Base-by-base conservation (phyloP, 2,797 vertebrate species). In the Malacoraja senta region DNA sequence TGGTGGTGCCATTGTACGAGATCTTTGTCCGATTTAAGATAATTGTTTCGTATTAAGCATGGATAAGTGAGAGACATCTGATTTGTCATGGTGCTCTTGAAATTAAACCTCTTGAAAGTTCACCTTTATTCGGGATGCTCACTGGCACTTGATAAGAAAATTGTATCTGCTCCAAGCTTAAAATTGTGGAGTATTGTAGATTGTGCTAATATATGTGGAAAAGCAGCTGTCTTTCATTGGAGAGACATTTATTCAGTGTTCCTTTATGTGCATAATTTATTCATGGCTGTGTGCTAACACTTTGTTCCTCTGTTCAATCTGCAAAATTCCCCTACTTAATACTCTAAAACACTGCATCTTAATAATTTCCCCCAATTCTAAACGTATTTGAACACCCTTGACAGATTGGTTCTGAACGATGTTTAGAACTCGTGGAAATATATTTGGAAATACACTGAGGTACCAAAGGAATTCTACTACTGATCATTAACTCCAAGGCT, bases 261-360 rank as follows among this genome's bases (percentile, higher is more conserved):
- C 84, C 10, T 32, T 68, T 88, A 19, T 88, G 35, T 88, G 84
- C 84, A 88, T 88, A 68, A 88, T 88, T 88, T 88, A 88, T 88
- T 88, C n/a, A 35, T 35, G 84, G 8, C 7, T 24, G 10, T 88
- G 84, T 21, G n/a, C 17, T 88, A 19, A 19, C 61, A 68, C 32
- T 68, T 68, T 68, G 84, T 35, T 88, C 0, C 63, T 88, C n/a
- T 68, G 63, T 19, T 65, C n/a, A 35, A 32, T 53, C n/a, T 68
- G 61, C n/a, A 32, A 88, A 21, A 32, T 68, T 88, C 63, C 84
- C 61, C 63, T n/a, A 63, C 26, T 38, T 86, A 86, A 63, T 32
- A 15, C 84, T 88, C 61, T 8, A 88, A 68, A 65, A 19, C 17
- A 65, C 29, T 65, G 61, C n/a, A 35, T 88, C 35, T 61, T 61